These are phyloP conservation scores for Saimiri boliviensis DNA, from an alignment of 2,113 vertebrate species.

Conservation along the genomic window DNA sequence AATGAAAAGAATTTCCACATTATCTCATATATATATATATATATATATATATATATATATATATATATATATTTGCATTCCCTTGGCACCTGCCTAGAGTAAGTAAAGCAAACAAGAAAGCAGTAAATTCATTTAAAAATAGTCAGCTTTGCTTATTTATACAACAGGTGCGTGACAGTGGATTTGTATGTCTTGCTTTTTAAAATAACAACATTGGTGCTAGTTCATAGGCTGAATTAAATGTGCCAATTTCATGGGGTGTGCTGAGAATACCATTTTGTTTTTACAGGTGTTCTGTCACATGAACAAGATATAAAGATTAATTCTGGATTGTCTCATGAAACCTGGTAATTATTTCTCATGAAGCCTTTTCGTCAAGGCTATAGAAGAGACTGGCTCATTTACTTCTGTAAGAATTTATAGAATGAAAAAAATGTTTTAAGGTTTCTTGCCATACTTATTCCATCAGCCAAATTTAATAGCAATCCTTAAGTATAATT, in stretches of 20 bases:
- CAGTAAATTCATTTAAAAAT: background rate
- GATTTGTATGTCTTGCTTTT: background rate
- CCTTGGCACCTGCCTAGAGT: background rate
- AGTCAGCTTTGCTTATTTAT: background rate
- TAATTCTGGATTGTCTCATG: background rate
- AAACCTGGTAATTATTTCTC: background rate
- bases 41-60: background rate
- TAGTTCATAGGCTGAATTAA: background rate
- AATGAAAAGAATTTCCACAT: background rate
- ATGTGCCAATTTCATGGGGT: background rate
- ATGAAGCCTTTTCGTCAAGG: background rate
- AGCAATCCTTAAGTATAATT: background rate
- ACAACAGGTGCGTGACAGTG: background rate
- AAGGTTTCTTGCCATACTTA: background rate
- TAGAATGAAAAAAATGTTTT: background rate
- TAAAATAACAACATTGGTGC: background rate
- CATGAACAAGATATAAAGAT: background rate
- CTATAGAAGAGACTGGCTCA: background rate
- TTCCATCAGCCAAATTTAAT: background rate
- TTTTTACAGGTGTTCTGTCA: background rate
- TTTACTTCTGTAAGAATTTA: background rate
- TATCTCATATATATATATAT: background rate
- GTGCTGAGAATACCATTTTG: background rate
- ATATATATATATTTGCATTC: background rate
- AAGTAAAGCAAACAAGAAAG: conserved; percentile 1